These are phyloP conservation scores for Anadara kagoshimensis DNA, from an alignment of 1,140 invertebrate species.

Conservation along the genomic window DNA sequence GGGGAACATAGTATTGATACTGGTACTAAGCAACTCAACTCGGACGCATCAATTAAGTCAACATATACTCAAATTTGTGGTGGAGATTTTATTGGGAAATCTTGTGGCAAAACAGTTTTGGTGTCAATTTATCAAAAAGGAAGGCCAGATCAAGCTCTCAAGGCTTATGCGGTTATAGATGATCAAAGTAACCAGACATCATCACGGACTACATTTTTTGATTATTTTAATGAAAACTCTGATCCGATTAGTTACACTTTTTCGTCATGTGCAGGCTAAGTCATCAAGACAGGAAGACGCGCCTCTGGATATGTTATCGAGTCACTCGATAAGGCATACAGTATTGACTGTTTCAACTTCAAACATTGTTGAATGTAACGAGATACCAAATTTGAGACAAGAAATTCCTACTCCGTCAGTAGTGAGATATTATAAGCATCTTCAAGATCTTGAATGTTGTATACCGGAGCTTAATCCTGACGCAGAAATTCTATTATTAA, in stretches of 20 bases:
- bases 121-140: conserved; percentile 8
- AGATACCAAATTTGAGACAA: not conserved
- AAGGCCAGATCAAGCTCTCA: not conserved
- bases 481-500: conserved; percentile 23
- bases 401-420: no score
- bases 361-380: conserved; percentile 2
- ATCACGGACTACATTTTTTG: conserved; percentile 9
- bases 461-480: not conserved
- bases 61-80: not conserved
- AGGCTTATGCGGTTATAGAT: no score
- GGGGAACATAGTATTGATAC: not conserved
- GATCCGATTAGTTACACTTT: not conserved
- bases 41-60: conserved; percentile 1
- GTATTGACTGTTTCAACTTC: not conserved
- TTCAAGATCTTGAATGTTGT: not conserved
- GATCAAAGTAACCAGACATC: conserved; percentile 28
- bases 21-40: conserved; percentile 1
- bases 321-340: not conserved
- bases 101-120: conserved; percentile 34
- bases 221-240: not conserved
- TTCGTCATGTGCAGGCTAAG: not conserved
- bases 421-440: no score
- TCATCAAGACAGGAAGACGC: not conserved
- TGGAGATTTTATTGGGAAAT: no score
- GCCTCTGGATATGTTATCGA: conserved; percentile 3